Percentiles rank a stretch among this genome's conserved stretches.
These are phyloP conservation scores for Battus philenor DNA, from an alignment of 1,140 invertebrate species.

Conservation along the genomic window DNA sequence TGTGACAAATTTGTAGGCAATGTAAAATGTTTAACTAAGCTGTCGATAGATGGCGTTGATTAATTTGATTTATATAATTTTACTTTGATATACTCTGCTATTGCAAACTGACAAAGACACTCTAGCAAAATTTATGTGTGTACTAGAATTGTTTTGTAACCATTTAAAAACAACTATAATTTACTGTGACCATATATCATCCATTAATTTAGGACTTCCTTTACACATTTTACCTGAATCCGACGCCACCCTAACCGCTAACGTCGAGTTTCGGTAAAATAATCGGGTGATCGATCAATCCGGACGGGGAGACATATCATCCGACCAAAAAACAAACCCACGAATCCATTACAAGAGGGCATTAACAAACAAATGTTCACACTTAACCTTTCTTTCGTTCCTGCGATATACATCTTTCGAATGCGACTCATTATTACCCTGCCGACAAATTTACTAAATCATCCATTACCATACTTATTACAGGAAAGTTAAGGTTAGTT, in stretches of 20 bases:
- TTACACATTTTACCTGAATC: background rate
- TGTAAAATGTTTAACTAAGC: too few species aligned
- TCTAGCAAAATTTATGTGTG: too few species aligned
- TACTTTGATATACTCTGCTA: too few species aligned
- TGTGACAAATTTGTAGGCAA: too few species aligned
- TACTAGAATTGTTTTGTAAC: too few species aligned
- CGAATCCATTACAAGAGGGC: conserved; percentile 51
- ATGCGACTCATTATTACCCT: conserved; percentile 62
- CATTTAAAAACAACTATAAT: too few species aligned
- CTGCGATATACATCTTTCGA: conserved; percentile 56
- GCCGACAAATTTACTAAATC: conserved; percentile 22
- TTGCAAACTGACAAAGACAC: too few species aligned
- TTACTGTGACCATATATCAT: too few species aligned
- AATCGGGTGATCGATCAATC: conserved; percentile 43
- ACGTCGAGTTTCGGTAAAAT: conserved; percentile 19
- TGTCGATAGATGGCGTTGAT: too few species aligned
- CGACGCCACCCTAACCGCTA: conserved; percentile 10
- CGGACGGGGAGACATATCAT: conserved; percentile 52
- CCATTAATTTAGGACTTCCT: too few species aligned
- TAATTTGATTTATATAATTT: too few species aligned
- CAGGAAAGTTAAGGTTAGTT: conserved; percentile 18
- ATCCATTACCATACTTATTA: conserved; percentile 13
- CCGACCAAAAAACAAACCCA: conserved; percentile 38
- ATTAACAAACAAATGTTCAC: conserved; percentile 73
- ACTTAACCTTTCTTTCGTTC: conserved; percentile 67